A percentile compares a stretch with the other conserved stretches of the same genome.
These are phyloP conservation scores for Seriola dumerili DNA, from an alignment of 2,113 vertebrate species.

Conservation along the genomic window DNA sequence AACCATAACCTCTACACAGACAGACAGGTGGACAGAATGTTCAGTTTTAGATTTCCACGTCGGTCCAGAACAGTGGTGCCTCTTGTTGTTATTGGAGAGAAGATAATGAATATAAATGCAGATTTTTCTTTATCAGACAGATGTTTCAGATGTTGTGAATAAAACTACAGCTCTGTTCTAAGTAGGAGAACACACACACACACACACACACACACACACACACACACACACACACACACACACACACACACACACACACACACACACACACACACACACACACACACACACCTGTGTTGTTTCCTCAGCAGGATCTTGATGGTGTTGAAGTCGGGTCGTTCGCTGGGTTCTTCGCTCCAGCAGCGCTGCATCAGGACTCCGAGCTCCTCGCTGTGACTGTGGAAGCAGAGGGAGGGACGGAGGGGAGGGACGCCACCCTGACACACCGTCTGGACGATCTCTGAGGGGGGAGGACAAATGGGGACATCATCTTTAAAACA, in stretches of 20 bases:
- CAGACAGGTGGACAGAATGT: not conserved
- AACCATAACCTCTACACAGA: conserved; percentile 86
- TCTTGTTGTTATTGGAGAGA: too few species aligned
- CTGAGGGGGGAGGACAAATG: conserved; percentile 68
- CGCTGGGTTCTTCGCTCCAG: conserved; percentile 89
- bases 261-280: too few species aligned
- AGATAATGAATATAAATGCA: too few species aligned
- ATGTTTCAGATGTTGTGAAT: too few species aligned
- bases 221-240: not conserved
- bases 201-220: not conserved
- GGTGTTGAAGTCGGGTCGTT: conserved; percentile 91
- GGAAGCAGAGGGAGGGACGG: conserved; percentile 86
- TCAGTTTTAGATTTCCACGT: too few species aligned
- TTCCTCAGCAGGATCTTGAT: conserved; percentile 90
- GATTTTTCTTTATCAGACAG: too few species aligned
- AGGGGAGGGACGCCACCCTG: conserved; percentile 81
- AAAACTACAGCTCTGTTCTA: too few species aligned
- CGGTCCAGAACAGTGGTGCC: too few species aligned
- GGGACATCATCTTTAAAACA: not conserved
- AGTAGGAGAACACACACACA: too few species aligned
- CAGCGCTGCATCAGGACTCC: conserved; percentile 92
- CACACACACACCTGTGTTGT: conserved; percentile 78
- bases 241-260: not conserved
- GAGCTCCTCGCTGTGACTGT: conserved; percentile 89
- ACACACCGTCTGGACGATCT: conserved; percentile 87